Base-by-base conservation (phyloP, 2,888 invertebrate species). In the Dromius quadrimaculatus region DNA sequence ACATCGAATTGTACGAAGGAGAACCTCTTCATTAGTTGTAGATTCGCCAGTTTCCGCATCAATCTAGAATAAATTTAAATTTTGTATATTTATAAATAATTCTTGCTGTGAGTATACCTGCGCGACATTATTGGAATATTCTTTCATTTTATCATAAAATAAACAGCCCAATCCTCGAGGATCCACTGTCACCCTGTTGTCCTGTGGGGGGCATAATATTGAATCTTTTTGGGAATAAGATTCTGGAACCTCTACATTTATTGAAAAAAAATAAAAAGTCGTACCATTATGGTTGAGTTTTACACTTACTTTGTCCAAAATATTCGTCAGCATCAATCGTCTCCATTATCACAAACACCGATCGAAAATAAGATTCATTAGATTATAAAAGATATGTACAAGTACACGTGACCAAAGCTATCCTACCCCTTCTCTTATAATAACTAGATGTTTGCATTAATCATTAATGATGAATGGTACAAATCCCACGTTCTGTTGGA, bases 31-130 rank as follows among this genome's bases (percentile, higher is more conserved):
- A 59, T 80, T 83, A 0, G 84, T 85, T 74, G 85, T 84, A 2
- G 78, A 77, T 74, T 84, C 81, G 0, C 77, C 83, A 8, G 84
- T 84, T 0, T 78, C 81, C 13, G 83, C 84, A 38, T 85, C 84
- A 9, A 82, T 83, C 84, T 84, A 73, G 43, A n/a, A 64, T 4
- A 23, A 36, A 43, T 2, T 45, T n/a, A 20, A 13, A 38, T 2
- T 38, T 41, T 15, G 15, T 15, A 1, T 1, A 41, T 15, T 41
- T 13, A 1, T 41, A 13, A 28, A 11, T 13, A 13, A 15, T 28
- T 15, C 28, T 4, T n/a, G n/a, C n/a, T n/a, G n/a, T n/a, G n/a
- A n/a, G n/a, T n/a, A n/a, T 77, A 80, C 81, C 77, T 81, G 80
- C 5, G 77, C 78, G n/a, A 79, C 71, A 34, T 74, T 73, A 54